Conservation (phyloP, 2,113 vertebrate species). For the Myrmecophaga tridactyla region DNA sequence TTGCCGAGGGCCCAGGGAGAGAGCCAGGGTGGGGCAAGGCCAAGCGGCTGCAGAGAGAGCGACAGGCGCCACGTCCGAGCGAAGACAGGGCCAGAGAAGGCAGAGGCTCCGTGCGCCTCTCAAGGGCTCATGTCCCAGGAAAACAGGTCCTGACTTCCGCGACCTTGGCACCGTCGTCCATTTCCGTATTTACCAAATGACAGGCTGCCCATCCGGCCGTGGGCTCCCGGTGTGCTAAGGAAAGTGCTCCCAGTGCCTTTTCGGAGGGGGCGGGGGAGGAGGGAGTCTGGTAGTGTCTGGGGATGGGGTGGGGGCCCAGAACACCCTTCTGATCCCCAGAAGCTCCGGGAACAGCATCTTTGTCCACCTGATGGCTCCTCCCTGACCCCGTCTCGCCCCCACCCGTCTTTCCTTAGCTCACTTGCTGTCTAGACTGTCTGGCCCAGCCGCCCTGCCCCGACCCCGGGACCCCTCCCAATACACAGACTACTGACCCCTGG, state of each 20-base stretch:
- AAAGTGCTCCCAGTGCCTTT: no score
- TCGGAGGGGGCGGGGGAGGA: accelerated
- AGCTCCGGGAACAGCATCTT: accelerated
- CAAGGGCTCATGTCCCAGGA: no score
- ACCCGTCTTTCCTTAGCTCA: neutral
- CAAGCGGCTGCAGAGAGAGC: neutral
- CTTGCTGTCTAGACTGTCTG: accelerated
- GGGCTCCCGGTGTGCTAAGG: accelerated
- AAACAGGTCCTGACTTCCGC: neutral
- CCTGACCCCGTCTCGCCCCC: neutral
- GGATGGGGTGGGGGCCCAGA: neutral
- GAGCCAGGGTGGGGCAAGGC: accelerated
- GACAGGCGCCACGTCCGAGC: neutral
- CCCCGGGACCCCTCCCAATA: neutral
- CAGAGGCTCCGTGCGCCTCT: neutral
- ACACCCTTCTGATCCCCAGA: neutral
- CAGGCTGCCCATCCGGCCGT: accelerated
- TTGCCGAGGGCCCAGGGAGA: no score
- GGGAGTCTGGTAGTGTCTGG: neutral
- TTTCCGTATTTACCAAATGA: accelerated
- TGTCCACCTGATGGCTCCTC: accelerated
- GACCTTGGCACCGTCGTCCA: accelerated
- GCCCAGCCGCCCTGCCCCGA: neutral
- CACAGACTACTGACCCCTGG: accelerated
- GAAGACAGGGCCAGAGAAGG: neutral